Conservation (phyloP, 2,113 vertebrate genomes). For the Bombycilla garrulus region DNA sequence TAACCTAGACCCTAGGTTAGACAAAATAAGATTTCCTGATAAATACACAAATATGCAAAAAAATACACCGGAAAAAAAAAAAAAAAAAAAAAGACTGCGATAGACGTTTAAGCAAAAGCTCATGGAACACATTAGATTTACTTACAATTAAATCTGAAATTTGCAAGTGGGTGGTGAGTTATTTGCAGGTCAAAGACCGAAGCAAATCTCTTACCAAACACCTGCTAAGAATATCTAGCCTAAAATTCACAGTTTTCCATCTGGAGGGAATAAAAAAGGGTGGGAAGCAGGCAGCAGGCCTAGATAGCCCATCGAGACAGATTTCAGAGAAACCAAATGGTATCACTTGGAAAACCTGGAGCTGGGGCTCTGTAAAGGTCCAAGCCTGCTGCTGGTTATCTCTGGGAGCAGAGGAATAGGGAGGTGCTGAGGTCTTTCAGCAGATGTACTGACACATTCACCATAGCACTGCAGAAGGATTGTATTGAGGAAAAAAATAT, state of each 20-base stretch:
- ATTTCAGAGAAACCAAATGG: not conserved
- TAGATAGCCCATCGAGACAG: constrained; percentile 27
- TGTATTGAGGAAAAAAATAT: not conserved
- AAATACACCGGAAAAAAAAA: not conserved
- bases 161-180: not conserved
- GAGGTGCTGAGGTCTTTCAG: not conserved
- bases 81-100: not conserved
- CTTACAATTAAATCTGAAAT: not conserved
- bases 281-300: not conserved
- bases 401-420: not conserved
- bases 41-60: not conserved
- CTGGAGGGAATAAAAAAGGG: constrained; percentile 47
- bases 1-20: not conserved
- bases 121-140: not conserved
- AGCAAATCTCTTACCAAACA: not conserved
- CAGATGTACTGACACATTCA: not conserved
- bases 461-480: not conserved
- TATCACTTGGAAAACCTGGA: not conserved
- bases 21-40: not conserved
- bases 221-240: constrained; percentile 11
- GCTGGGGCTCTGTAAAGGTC: not conserved
- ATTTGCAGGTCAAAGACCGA: not conserved
- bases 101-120: not conserved
- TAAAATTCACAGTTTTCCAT: constrained; percentile 37
- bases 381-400: not conserved